A percentile compares a stretch with the other conserved stretches of the same genome.
These are phyloP conservation scores for Sylvia borin DNA, from an alignment of 2,797 vertebrate species.

Conservation along the genomic window DNA sequence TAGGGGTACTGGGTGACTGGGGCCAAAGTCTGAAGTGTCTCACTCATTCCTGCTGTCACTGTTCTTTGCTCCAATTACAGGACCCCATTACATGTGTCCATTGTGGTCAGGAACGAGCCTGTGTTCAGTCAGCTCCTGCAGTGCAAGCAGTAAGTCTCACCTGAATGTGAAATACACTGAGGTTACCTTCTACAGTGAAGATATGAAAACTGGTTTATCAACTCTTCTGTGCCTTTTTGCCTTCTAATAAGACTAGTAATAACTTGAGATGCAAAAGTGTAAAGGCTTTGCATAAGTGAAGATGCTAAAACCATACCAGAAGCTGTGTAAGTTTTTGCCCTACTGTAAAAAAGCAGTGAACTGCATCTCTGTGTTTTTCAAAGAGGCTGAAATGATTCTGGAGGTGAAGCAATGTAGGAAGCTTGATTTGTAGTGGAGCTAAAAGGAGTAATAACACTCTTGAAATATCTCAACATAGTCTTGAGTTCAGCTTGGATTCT, in stretches of 20 bases:
- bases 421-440: not conserved
- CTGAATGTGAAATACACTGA: not conserved
- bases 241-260: not conserved
- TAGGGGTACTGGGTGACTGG: not conserved
- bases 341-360: not conserved
- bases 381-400: not conserved
- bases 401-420: not conserved
- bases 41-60: not conserved
- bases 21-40: not conserved
- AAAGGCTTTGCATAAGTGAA: not conserved
- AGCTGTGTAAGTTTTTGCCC: not conserved
- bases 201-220: not conserved
- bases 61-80: slow-evolving; percentile 64
- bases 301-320: not conserved
- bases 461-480: not conserved
- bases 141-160: slow-evolving; percentile 93
- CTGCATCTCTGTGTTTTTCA: not conserved
- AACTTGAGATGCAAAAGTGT: not conserved
- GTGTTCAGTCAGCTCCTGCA: slow-evolving; percentile 95
- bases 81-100: slow-evolving; percentile 91
- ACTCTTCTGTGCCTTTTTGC: not conserved
- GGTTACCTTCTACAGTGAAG: not conserved
- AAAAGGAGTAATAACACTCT: not conserved
- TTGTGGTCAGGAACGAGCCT: slow-evolving; percentile 90
- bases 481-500: not conserved